Evolutionary conservation across 2,888 invertebrate species (phyloP).

Genomic region (Molanna angustata): DNA sequence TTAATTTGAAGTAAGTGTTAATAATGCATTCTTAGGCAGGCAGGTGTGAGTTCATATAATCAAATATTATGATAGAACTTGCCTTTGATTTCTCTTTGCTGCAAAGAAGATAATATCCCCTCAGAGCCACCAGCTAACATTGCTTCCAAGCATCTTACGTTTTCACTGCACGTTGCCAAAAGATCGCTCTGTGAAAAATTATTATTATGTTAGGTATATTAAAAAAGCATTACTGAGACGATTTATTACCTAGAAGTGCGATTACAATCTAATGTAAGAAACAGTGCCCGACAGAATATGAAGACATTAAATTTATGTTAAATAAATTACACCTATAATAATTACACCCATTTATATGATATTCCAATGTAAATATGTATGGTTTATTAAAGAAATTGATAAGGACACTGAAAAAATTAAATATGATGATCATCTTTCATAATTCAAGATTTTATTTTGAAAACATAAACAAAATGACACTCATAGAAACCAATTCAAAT

Average conservation of each 20-base stretch:
- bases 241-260: conserved; percentile 6
- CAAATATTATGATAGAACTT: conserved; percentile 16
- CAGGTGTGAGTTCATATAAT: background rate
- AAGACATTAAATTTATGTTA: no score
- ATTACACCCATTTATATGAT: no score
- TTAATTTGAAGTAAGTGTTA: no score
- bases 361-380: background rate
- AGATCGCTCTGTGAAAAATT: conserved; percentile 70
- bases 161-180: conserved; percentile 80
- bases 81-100: conserved; percentile 63
- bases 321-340: background rate
- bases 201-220: conserved; percentile 17
- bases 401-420: no score
- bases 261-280: conserved; percentile 4
- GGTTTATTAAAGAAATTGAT: background rate
- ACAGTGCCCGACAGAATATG: background rate
- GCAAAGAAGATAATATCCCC: conserved; percentile 49
- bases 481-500: no score
- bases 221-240: background rate
- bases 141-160: conserved; percentile 75
- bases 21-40: no score
- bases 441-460: no score
- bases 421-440: no score
- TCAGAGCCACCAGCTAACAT: conserved; percentile 56
- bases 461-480: no score